Conservation (phyloP, 2,797 vertebrate genomes). For the Heliangelus exortis region DNA sequence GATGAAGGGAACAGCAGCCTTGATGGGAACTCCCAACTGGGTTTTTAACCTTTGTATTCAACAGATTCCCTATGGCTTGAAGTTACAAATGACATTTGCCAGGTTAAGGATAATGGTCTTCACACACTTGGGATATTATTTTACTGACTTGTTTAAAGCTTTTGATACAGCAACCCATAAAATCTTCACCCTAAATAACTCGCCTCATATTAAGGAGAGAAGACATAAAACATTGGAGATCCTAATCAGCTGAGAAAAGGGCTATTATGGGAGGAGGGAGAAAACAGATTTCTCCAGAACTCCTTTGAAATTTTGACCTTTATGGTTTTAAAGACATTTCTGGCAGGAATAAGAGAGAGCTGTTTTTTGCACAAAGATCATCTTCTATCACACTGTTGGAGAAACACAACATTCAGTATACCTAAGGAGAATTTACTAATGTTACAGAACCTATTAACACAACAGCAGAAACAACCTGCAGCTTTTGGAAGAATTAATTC, state of each 20-base stretch:
- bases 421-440: neutral
- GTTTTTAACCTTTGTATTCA: conserved; percentile 46
- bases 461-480: neutral
- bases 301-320: conserved; percentile 37
- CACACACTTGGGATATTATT: conserved; percentile 54
- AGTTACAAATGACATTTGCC: conserved; percentile 71
- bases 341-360: neutral
- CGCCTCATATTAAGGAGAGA: neutral
- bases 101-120: conserved; percentile 62
- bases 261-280: neutral
- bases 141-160: conserved; percentile 70
- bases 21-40: conserved; percentile 17
- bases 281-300: conserved; percentile 16
- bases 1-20: conserved; percentile 43
- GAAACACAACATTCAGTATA: neutral
- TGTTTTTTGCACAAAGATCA: neutral
- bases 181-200: conserved; percentile 59
- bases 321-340: conserved; percentile 17
- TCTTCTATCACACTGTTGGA: neutral
- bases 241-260: conserved; percentile 54
- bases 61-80: conserved; percentile 37
- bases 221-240: conserved; percentile 55
- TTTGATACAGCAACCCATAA: conserved; percentile 69
- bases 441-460: neutral
- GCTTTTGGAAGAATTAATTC: neutral